Evolutionary conservation across 2,797 vertebrate genomes (phyloP).

Genomic region (Gallinago nigripennis): DNA sequence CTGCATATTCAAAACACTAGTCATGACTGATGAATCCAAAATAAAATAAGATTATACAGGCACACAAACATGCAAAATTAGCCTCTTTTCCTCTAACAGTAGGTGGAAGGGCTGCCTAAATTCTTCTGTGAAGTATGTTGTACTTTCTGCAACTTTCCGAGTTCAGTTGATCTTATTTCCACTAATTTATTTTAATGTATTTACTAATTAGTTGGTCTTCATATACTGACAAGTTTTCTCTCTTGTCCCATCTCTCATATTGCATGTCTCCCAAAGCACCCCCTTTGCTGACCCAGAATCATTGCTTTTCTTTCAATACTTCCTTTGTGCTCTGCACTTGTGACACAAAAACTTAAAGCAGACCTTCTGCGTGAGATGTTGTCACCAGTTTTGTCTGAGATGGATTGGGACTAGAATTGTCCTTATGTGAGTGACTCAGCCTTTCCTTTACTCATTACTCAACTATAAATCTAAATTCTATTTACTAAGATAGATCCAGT

Average conservation of each 20-base stretch:
- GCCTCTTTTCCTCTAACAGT: not conserved
- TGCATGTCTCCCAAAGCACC: not conserved
- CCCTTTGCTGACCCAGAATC: not conserved
- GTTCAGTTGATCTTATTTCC: not conserved
- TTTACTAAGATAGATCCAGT: not conserved
- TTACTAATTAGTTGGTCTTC: not conserved
- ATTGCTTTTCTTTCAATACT: not conserved
- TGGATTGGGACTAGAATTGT: not conserved
- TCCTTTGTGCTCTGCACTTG: not conserved
- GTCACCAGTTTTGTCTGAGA: not conserved
- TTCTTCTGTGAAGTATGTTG: not conserved
- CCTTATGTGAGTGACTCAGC: not conserved
- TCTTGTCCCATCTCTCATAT: not conserved
- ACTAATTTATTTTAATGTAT: not conserved
- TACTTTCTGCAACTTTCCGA: not conserved
- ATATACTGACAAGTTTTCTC: not conserved
- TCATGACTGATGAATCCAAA: not conserved
- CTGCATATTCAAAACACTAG: not conserved
- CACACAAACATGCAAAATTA: not conserved
- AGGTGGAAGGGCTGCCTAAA: not conserved
- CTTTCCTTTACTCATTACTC: not conserved
- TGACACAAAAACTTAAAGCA: not conserved
- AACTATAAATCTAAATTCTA: not conserved
- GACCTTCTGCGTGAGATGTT: not conserved
- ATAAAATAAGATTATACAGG: not conserved